Evolutionary conservation across 2,113 vertebrate genomes (phyloP).

Genomic region (Salvelinus fontinalis): DNA sequence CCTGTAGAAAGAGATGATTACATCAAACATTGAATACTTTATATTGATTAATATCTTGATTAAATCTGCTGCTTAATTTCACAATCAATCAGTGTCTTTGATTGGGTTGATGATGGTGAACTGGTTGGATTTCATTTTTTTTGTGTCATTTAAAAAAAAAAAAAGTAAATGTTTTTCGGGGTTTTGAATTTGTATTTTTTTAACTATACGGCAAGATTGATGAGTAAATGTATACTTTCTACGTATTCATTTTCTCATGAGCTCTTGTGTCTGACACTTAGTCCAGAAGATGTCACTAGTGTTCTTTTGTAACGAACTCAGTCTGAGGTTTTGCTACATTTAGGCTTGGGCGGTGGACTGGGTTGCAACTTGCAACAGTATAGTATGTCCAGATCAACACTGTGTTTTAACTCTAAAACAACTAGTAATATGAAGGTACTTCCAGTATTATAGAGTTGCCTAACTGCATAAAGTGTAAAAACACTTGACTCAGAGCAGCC

Average conservation of each 20-base stretch:
- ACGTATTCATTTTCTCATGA: neutral
- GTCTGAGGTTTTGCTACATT: too few relatives aligned
- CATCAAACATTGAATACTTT: neutral
- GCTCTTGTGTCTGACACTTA: neutral
- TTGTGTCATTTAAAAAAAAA: too few relatives aligned
- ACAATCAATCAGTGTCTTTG: neutral
- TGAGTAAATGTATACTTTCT: neutral
- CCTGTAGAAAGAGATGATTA: too few relatives aligned
- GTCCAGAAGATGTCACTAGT: slow-evolving; percentile 55
- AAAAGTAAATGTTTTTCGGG: neutral
- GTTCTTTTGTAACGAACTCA: neutral
- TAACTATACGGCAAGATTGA: neutral
- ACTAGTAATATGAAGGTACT: too few relatives aligned
- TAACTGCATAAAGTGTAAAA: too few relatives aligned
- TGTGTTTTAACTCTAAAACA: too few relatives aligned
- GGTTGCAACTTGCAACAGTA: too few relatives aligned
- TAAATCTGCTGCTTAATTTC: neutral
- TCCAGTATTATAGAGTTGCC: too few relatives aligned
- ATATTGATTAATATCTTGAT: neutral
- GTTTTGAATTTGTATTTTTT: neutral
- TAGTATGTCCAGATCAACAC: too few relatives aligned
- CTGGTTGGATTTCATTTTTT: neutral
- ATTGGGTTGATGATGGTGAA: neutral
- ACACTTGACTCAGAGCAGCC: too few relatives aligned
- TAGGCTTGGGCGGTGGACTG: too few relatives aligned